Percentiles rank a stretch among this genome's conserved stretches.
Evolutionary conservation across 1,140 invertebrate genomes (phyloP).

Genomic region (Aradophagus sp.): DNA sequence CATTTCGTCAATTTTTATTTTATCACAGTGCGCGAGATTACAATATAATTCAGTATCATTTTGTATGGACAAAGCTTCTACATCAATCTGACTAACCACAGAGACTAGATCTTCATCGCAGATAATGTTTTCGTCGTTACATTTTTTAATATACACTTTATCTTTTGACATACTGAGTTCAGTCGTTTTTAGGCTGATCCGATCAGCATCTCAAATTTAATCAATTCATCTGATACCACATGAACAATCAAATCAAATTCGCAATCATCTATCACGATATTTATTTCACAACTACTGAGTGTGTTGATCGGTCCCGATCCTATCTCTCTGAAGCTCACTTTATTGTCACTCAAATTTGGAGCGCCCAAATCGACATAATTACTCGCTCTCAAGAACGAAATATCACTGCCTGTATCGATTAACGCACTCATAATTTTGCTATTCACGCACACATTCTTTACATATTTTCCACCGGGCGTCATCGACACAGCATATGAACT

Average conservation of each 20-base stretch:
- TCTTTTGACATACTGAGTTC: slow-evolving; percentile 4
- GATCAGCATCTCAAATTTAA: slow-evolving; percentile 13
- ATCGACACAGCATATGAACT: slow-evolving; percentile 3
- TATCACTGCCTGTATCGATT: slow-evolving; percentile 23
- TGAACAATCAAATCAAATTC: slow-evolving; percentile 2
- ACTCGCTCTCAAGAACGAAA: slow-evolving; percentile 9
- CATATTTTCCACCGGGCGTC: slow-evolving; percentile 7
- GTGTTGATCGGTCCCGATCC: slow-evolving; percentile 6
- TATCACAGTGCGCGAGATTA: background rate
- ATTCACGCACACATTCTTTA: slow-evolving; percentile 4
- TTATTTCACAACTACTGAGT: slow-evolving; percentile 8
- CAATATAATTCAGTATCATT: background rate
- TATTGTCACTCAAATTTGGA: slow-evolving; percentile 6
- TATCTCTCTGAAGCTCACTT: slow-evolving; percentile 7
- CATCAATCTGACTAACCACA: slow-evolving; percentile 3
- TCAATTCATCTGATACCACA: slow-evolving; percentile 17
- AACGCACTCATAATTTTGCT: background rate
- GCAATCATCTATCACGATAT: background rate
- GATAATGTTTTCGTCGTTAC: slow-evolving; percentile 2
- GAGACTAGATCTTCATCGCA: background rate
- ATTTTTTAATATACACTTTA: slow-evolving; percentile 5
- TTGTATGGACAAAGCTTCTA: slow-evolving; percentile 1
- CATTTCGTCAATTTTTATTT: background rate
- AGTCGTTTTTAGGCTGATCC: slow-evolving; percentile 3
- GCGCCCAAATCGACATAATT: slow-evolving; percentile 6